Conservation (phyloP, 2,113 vertebrate genomes). For the Melozone crissalis region DNA sequence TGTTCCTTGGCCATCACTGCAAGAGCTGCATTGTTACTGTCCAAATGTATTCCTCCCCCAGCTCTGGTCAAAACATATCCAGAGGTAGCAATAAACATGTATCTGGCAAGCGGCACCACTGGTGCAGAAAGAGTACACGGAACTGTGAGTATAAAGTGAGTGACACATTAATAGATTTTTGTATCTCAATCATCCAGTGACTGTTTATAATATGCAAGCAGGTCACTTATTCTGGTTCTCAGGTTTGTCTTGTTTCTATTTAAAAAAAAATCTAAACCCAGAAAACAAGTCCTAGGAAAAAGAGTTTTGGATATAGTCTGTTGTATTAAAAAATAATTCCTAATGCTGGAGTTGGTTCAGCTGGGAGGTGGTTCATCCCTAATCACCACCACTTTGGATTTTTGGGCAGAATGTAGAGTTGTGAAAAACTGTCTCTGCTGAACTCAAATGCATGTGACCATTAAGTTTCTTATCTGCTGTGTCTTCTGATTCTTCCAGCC, state of each 20-base stretch:
- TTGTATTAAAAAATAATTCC: neutral
- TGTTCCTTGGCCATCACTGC: neutral
- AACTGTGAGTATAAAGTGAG: neutral
- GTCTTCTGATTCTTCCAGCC: constrained; percentile 5
- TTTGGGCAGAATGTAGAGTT: neutral
- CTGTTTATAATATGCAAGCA: neutral
- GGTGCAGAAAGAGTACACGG: neutral
- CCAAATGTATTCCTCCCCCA: neutral
- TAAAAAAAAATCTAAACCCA: neutral
- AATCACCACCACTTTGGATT: neutral
- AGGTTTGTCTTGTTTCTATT: neutral
- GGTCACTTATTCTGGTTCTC: neutral
- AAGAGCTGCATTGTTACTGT: neutral
- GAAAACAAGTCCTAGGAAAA: neutral
- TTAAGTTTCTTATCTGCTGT: neutral
- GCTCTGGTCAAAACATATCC: neutral
- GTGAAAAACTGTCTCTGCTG: neutral
- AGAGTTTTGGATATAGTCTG: neutral
- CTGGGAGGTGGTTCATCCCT: neutral
- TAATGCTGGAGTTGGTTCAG: neutral
- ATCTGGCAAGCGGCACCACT: neutral
- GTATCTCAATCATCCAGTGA: neutral
- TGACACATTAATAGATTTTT: neutral
- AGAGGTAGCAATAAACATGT: neutral
- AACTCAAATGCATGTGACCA: neutral